Percentiles rank a stretch among this genome's conserved stretches.
Evolutionary conservation across 1,140 invertebrate genomes (phyloP).

Genomic region (Caenorhabditis elegans): DNA sequence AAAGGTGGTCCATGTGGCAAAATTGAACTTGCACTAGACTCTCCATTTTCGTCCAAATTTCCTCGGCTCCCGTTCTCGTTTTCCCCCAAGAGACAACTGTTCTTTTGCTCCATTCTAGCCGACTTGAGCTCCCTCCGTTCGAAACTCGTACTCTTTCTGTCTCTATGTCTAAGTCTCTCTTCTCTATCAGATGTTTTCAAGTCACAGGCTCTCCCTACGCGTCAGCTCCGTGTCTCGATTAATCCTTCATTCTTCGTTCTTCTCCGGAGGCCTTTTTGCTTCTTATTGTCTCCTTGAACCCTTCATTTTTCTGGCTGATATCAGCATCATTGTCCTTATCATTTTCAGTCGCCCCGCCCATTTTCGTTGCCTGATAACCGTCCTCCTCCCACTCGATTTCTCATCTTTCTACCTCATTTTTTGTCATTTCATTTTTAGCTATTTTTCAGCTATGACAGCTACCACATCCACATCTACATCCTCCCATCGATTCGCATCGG

Average conservation of each 20-base stretch:
- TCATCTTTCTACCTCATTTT: not conserved
- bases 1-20: no score
- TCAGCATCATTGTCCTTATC: not conserved
- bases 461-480: conserved; percentile 11
- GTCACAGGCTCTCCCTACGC: not conserved
- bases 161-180: not conserved
- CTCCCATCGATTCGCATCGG: conserved; percentile 20
- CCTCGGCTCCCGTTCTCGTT: conserved; percentile 38
- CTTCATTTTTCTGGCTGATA: not conserved
- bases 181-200: conserved; percentile 20
- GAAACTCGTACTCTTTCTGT: conserved; percentile 1
- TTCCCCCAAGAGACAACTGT: conserved; percentile 5
- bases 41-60: no score
- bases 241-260: not conserved
- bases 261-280: not conserved
- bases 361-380: conserved; percentile 9
- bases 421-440: not conserved
- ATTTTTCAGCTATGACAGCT: not conserved
- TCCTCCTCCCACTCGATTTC: not conserved
- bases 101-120: not conserved
- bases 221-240: conserved; percentile 9
- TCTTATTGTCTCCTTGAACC: not conserved
- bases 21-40: not conserved
- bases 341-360: not conserved
- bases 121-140: not conserved